Percentiles rank a stretch among this genome's conserved stretches.
Conservation (phyloP, 2,113 vertebrate species). For the Opisthocomus hoazin region DNA sequence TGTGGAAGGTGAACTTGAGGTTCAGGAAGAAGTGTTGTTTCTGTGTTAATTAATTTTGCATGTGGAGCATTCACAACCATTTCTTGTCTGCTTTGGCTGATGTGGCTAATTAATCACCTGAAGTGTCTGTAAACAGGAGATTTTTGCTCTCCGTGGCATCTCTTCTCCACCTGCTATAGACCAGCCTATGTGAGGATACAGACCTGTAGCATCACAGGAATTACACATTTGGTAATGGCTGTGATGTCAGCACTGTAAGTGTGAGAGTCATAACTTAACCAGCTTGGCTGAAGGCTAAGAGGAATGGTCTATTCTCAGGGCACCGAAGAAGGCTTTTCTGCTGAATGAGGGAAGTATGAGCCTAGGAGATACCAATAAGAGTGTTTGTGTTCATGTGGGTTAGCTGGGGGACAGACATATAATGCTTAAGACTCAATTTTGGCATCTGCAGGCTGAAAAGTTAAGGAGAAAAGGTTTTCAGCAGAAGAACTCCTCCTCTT, state of each 20-base stretch:
- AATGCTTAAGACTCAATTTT: neutral
- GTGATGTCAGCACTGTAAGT: neutral
- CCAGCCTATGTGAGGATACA: neutral
- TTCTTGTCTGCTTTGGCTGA: constrained; percentile 58
- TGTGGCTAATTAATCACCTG: constrained; percentile 69
- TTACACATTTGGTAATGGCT: neutral
- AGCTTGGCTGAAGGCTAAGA: neutral
- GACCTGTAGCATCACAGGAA: neutral
- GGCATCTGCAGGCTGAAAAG: neutral
- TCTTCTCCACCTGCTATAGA: constrained; percentile 59
- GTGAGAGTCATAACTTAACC: neutral
- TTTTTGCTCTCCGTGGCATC: constrained; percentile 24
- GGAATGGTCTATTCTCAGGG: neutral
- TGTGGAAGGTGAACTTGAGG: constrained; percentile 55
- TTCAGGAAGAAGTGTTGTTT: constrained; percentile 34
- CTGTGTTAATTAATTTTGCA: constrained; percentile 67
- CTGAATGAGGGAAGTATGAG: neutral
- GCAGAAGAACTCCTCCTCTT: neutral
- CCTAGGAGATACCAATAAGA: neutral
- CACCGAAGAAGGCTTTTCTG: neutral
- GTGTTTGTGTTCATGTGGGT: neutral
- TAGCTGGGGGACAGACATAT: neutral
- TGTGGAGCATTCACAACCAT: constrained; percentile 59
- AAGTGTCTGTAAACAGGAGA: constrained; percentile 63
- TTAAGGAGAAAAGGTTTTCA: neutral